These are phyloP conservation scores for Agrotis puta DNA, from an alignment of 2,888 invertebrate species.

Conservation along the genomic window DNA sequence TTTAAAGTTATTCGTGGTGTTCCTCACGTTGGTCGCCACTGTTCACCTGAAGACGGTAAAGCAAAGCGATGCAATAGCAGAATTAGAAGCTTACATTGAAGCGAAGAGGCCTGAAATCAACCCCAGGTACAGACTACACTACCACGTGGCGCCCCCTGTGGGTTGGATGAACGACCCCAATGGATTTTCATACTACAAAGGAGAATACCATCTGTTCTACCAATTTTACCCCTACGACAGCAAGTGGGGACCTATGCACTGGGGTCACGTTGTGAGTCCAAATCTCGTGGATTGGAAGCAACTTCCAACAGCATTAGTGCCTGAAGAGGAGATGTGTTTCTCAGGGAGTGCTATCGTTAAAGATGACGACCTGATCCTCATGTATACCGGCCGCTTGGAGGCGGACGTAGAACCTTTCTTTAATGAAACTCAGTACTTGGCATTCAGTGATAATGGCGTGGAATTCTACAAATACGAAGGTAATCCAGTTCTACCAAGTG, in stretches of 20 bases:
- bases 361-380: constrained; percentile 78
- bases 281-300: constrained; percentile 89
- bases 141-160: constrained; percentile 84
- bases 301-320: constrained; percentile 86
- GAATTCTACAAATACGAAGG: constrained; percentile 83
- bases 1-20: constrained; percentile 50
- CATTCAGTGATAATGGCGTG: constrained; percentile 83
- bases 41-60: constrained; percentile 64
- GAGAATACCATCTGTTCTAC: constrained; percentile 89
- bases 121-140: constrained; percentile 80
- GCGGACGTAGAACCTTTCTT: constrained; percentile 75
- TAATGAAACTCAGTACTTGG: constrained; percentile 84
- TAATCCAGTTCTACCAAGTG: constrained; percentile 82
- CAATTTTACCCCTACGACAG: constrained; percentile 89
- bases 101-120: constrained; percentile 78
- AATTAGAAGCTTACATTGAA: constrained; percentile 80
- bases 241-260: constrained; percentile 88
- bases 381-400: constrained; percentile 82
- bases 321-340: constrained; percentile 85
- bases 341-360: constrained; percentile 87
- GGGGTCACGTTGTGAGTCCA: constrained; percentile 88
- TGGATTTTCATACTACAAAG: constrained; percentile 88
- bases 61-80: constrained; percentile 58
- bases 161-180: constrained; percentile 92
- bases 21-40: constrained; percentile 66